Evolutionary conservation across 2,113 vertebrate genomes (phyloP), one percentile per base, ranked within the genome.

Genomic region (Gallinago paraguaiae): DNA sequence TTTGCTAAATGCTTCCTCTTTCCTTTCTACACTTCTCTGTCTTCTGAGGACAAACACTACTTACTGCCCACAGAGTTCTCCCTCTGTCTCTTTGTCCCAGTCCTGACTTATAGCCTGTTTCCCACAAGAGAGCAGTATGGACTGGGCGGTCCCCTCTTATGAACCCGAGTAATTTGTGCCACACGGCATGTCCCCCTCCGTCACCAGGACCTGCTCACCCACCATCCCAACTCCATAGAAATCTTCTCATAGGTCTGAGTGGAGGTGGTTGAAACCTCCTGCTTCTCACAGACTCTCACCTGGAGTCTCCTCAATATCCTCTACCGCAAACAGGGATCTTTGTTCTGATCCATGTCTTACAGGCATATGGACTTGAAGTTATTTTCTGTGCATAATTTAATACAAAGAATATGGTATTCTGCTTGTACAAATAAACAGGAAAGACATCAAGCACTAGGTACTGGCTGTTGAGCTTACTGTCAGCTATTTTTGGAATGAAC

Each of bases 31-130:
- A 35, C 5, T 68, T 92, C 88, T 94, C 72, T 57, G 57, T 39
- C 33, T 14, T 54, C n/a, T 76, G 61, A 50, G 68, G 63, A 79
- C 74, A 93, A 94, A 46, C 25, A 18, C 63, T 84, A n/a, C 82
- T 77, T 84, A 37, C 39, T 17, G 43, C 88, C 74, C 79, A 39
- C 51, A 84, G 85, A 75, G 35, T 53, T 93, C 56, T 90, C 50
- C 39, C n/a, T 64, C 23, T 82, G 94, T 54, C 74, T 5, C 16
- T 79, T 91, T 68, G 56, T 35, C 31, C 7, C n/a, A 7, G 7
- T 64, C 91, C 89, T 96, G 92, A 31, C 64, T 96, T 28, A 91
- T 75, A 93, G 92, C 16, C 61, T 53, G 2, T 45, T 89, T 96
- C 83, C 65, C 53, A 86, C 59, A 68, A 84, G 30, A 56, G 27